phyloP scores from a whole-genome alignment of 1,140 invertebrate species.

The Holcopasites calliopsidis region DNA sequence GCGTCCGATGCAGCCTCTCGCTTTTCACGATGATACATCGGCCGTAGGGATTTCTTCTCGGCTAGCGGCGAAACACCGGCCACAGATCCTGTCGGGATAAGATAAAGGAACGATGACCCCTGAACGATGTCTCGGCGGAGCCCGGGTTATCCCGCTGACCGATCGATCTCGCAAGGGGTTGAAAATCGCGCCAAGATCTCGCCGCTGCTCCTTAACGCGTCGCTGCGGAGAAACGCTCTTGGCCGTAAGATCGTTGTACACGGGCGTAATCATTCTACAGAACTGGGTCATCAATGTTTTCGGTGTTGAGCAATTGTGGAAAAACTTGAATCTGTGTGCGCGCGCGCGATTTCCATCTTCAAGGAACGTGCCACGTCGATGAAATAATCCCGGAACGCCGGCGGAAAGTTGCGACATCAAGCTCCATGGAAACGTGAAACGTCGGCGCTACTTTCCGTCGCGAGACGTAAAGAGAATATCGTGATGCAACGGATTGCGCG shows the following conservation, averaged over 20 bases:
- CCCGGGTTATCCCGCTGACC: constrained; percentile 1
- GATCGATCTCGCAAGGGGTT: constrained; percentile 2
- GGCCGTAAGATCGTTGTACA: neutral
- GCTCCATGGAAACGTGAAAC: too few species aligned
- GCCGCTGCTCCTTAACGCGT: neutral
- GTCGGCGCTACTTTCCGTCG: too few species aligned
- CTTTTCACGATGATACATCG: constrained; percentile 35
- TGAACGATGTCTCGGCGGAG: constrained; percentile 15
- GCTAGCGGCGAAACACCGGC: constrained; percentile 34
- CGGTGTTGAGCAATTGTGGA: too few species aligned
- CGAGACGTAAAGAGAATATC: constrained; percentile 5
- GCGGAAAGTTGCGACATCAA: neutral
- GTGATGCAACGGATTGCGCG: constrained; percentile 27
- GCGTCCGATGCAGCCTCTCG: too few species aligned
- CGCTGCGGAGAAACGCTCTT: neutral
- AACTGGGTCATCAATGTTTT: neutral
- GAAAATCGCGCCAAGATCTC: constrained; percentile 23
- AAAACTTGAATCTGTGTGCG: too few species aligned
- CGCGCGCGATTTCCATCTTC: too few species aligned
- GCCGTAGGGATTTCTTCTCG: constrained; percentile 31
- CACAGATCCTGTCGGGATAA: constrained; percentile 50
- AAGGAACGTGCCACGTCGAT: neutral
- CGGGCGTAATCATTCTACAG: neutral
- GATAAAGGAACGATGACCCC: constrained; percentile 40
- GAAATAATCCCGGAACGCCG: neutral